phyloP scores from a whole-genome alignment of 2,888 invertebrate species.

The Brachynemurus nebulosus region DNA sequence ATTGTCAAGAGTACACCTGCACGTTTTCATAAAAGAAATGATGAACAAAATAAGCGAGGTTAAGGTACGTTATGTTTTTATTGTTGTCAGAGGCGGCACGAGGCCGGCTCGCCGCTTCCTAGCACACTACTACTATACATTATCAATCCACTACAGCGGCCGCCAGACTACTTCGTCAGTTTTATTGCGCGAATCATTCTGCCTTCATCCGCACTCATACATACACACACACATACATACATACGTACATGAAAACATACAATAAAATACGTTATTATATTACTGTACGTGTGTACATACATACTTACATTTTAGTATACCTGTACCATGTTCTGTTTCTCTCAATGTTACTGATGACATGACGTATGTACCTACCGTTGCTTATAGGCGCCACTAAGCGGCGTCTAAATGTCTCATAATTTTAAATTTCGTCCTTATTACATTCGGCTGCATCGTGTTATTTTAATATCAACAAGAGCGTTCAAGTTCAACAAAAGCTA shows the following conservation, averaged over 20 bases:
- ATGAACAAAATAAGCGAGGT: too few relatives aligned
- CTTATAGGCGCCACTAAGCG: slow-evolving; percentile 1
- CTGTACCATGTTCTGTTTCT: too few relatives aligned
- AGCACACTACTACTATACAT: background rate
- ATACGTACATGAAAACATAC: background rate
- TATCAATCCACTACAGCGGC: background rate
- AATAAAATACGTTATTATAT: too few relatives aligned
- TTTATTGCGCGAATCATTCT: too few relatives aligned
- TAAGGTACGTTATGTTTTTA: background rate
- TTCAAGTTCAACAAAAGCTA: too few relatives aligned
- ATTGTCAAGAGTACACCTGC: background rate
- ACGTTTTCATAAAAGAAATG: background rate
- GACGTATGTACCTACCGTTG: too few relatives aligned
- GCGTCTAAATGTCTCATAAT: slow-evolving; percentile 1
- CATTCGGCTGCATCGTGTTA: too few relatives aligned
- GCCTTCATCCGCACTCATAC: background rate
- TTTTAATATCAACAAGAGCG: too few relatives aligned
- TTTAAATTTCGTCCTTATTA: too few relatives aligned
- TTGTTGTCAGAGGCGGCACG: background rate
- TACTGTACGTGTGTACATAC: background rate
- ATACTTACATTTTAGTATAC: too few relatives aligned
- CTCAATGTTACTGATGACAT: too few relatives aligned
- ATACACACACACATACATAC: background rate
- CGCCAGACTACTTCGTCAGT: background rate
- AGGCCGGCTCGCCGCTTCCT: slow-evolving; percentile 1